Conservation (phyloP, 23 tunicate species). For the Trididemnum clinides region DNA sequence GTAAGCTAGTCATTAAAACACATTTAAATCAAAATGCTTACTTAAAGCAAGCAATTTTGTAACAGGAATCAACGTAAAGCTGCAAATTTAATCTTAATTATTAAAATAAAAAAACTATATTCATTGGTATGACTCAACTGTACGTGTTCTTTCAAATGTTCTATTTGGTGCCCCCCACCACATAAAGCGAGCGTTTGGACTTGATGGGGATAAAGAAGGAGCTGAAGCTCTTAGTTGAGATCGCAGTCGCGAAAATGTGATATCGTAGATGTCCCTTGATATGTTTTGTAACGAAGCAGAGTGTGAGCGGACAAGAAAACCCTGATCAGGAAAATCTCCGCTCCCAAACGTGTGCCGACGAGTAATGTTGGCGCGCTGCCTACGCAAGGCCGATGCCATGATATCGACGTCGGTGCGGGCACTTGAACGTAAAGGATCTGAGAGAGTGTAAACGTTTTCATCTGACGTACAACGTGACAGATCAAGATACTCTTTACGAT, state of each 20-base stretch:
- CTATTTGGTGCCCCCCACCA: neutral
- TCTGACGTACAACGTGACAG: conserved; percentile 64
- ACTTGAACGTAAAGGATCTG: conserved; percentile 38
- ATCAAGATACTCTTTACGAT: neutral
- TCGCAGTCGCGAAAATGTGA: neutral
- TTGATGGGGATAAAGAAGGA: neutral
- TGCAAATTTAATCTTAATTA: too few species aligned
- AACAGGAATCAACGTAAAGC: too few species aligned
- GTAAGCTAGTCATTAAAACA: too few species aligned
- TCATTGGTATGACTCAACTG: too few species aligned
- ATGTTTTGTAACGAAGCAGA: conserved; percentile 53
- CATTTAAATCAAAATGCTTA: too few species aligned
- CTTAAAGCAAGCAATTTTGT: too few species aligned
- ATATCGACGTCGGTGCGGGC: conserved; percentile 8
- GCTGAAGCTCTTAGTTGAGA: conserved; percentile 19
- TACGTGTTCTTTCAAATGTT: too few species aligned
- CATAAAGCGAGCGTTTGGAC: neutral
- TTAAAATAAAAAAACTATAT: too few species aligned
- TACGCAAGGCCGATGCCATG: neutral
- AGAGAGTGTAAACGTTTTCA: conserved; percentile 71
- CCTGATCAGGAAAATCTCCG: conserved; percentile 45
- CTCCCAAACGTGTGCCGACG: conserved; percentile 71
- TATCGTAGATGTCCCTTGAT: neutral
- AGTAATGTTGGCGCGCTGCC: neutral
- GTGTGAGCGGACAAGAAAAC: conserved; percentile 26